Evolutionary conservation across 1,140 invertebrate species (phyloP).

Genomic region (Orchesella cincta): DNA sequence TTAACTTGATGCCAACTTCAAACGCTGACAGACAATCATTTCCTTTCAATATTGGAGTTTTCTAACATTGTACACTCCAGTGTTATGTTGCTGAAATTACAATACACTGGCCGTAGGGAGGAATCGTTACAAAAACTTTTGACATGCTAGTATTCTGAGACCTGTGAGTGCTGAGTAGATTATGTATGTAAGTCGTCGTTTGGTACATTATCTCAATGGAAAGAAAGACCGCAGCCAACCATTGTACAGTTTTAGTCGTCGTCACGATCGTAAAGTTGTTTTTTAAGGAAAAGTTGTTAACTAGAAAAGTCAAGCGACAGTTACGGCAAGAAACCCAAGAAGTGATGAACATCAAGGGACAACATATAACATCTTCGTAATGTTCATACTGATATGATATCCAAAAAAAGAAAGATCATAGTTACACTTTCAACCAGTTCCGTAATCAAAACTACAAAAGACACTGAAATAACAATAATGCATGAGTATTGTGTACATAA

Average conservation of each 20-base stretch:
- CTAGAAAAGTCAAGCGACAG: neutral
- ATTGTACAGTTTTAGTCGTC: neutral
- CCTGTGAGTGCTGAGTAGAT: too few species aligned
- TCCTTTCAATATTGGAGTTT: too few species aligned
- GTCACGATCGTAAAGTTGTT: constrained; percentile 22
- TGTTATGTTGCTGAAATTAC: too few species aligned
- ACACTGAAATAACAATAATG: neutral
- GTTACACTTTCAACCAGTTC: neutral
- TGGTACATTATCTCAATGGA: neutral
- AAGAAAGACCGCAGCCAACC: neutral
- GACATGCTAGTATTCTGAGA: too few species aligned
- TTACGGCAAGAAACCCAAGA: neutral
- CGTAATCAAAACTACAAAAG: neutral
- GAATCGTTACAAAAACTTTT: too few species aligned
- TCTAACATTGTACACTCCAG: too few species aligned
- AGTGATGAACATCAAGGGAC: constrained; percentile 3
- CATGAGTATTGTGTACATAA: neutral
- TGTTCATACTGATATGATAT: neutral
- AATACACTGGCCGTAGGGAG: too few species aligned
- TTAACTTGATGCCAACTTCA: too few species aligned
- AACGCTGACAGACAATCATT: too few species aligned
- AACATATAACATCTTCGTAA: neutral
- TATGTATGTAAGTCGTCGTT: too few species aligned
- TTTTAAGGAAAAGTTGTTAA: constrained; percentile 8
- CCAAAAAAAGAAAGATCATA: neutral